Base-by-base conservation (phyloP, 2,113 vertebrate species). In the Cyanistes caeruleus region DNA sequence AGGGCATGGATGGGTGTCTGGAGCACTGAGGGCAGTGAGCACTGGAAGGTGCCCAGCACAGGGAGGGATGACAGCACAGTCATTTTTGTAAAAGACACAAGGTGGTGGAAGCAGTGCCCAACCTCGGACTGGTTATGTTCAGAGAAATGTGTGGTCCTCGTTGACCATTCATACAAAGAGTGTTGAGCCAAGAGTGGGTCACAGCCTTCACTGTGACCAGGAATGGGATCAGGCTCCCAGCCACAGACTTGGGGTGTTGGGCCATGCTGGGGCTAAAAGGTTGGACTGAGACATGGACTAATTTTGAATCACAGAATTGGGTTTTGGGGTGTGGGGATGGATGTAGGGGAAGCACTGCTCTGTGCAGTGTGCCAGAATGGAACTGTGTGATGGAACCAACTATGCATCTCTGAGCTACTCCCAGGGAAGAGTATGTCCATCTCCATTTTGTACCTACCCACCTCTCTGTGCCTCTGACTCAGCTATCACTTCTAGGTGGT, bases 321-420 rank as follows among this genome's bases (percentile, higher is more conserved):
- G 39, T 19, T 68, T 82, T 3, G 6, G 33, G 18, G 19, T 30
- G 8, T 70, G 37, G 28, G 46, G 46, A 33, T 16, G 33, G 53
- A 53, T 1, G 1, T 1, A 0, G 19, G 30, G 13, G 13, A 63
- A 28, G 15, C 16, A 31, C 33, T 84, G 72, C 19, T 55, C 30
- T 16, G 28, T 55, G 63, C 25, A 55, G 11, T 0, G 0, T 18
- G 3, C 53, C 75, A 69, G 43, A 83, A 69, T 0, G 0, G 58
- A 67, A 0, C 41, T 53, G 35, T 30, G 17, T 74, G 78, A 59
- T 64, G 59, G 35, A 44, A 49, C 19, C 49, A 70, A 7, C 46
- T 25, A 51, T 41, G 60, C 41, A 64, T 3, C 62, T 77, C 64
- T 90, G 76, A 90, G 65, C n/a, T 89, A 21, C 17, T 83, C 48